phyloP scores from a whole-genome alignment of 2,113 vertebrate species.

The Tachycineta bicolor region DNA sequence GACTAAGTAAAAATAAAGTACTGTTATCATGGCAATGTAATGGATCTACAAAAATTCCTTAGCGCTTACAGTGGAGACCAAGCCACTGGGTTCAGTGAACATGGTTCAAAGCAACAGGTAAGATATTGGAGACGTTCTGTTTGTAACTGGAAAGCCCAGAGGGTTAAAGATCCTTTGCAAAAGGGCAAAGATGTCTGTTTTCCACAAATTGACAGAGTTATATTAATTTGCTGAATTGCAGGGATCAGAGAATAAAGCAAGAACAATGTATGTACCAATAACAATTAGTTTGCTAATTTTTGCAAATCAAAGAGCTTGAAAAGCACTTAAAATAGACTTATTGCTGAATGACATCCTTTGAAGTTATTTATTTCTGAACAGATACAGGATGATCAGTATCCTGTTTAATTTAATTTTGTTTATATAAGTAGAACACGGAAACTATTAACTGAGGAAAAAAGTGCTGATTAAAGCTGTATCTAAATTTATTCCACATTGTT shows the following conservation, averaged over 20 bases:
- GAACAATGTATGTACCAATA: background rate
- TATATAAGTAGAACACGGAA: background rate
- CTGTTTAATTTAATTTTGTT: constrained; percentile 7
- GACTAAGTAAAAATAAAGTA: background rate
- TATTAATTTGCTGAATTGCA: background rate
- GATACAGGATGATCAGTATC: background rate
- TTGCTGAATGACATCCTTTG: background rate
- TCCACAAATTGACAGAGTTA: constrained; percentile 7
- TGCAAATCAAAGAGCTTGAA: constrained; percentile 8
- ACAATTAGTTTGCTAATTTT: background rate
- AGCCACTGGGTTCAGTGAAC: background rate
- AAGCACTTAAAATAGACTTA: constrained; percentile 22
- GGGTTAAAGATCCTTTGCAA: constrained; percentile 4
- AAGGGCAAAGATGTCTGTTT: constrained; percentile 31
- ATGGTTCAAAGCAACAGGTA: background rate
- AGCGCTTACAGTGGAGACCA: background rate
- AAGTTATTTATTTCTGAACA: constrained; percentile 1
- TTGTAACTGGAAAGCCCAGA: constrained; percentile 1
- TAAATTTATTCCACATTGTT: background rate
- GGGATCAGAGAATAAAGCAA: background rate
- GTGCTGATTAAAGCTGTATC: background rate
- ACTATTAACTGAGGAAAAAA: background rate
- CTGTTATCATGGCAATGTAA: background rate
- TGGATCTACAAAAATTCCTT: background rate
- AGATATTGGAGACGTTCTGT: background rate